phyloP scores from a whole-genome alignment of 2,113 vertebrate genomes.

The Oreamnos americanus region DNA sequence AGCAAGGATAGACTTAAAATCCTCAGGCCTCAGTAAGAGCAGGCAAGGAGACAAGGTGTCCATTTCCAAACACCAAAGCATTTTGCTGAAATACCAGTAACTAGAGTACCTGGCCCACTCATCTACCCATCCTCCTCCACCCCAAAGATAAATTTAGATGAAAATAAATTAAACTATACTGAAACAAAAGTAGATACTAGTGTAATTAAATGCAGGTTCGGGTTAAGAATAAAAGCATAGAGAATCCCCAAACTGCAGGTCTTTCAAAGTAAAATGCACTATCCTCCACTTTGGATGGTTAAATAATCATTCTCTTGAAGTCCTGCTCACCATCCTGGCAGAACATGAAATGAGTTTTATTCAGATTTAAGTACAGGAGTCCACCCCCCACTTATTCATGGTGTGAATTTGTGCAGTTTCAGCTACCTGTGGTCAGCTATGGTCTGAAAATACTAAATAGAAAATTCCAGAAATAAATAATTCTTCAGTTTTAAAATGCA shows the following conservation, averaged over 20 bases:
- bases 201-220: not conserved
- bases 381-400: accelerated
- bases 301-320: not conserved
- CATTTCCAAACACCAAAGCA: not conserved
- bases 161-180: not conserved
- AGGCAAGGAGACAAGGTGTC: not conserved
- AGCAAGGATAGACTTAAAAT: not conserved
- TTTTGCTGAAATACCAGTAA: not conserved
- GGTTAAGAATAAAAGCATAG: not conserved
- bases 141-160: not conserved
- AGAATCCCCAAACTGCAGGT: not conserved
- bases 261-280: not conserved
- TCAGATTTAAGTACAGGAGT: not conserved
- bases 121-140: not conserved
- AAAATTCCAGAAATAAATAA: not conserved
- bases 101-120: not conserved
- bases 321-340: not conserved
- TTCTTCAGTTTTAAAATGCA: not conserved
- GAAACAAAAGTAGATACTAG: not conserved
- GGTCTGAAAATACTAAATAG: not conserved
- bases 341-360: not conserved
- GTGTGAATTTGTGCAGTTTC: not conserved
- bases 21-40: not conserved
- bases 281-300: too few species aligned
- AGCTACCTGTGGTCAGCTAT: not conserved